phyloP scores from a whole-genome alignment of 1,140 invertebrate species.

The Thaumetopoea pityocampa region DNA sequence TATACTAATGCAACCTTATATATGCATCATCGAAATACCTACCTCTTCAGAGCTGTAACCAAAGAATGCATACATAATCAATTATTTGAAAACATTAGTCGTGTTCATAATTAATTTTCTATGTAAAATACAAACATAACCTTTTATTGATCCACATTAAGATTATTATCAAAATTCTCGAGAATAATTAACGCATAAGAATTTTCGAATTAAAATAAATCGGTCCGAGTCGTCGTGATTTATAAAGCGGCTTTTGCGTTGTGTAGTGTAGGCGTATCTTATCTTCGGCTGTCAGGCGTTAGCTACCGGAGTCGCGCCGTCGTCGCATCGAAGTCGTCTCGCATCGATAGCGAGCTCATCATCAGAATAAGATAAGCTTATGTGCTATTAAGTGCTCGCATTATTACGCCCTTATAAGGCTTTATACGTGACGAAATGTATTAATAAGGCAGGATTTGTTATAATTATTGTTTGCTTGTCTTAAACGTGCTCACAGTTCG shows the following conservation, averaged over 20 bases:
- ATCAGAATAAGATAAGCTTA: too few relatives aligned
- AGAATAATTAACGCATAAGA: not conserved
- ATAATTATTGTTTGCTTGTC: too few relatives aligned
- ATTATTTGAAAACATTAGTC: not conserved
- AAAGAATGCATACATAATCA: not conserved
- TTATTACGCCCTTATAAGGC: too few relatives aligned
- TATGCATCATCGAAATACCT: too few relatives aligned
- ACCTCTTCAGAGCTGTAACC: too few relatives aligned
- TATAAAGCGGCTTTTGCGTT: not conserved
- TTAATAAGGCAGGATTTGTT: too few relatives aligned
- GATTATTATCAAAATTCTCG: not conserved
- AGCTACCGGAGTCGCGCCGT: conserved; percentile 12
- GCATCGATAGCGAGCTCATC: conserved; percentile 23
- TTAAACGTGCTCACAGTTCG: too few relatives aligned
- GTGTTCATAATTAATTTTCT: not conserved
- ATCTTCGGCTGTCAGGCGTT: conserved; percentile 20
- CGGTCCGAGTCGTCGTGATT: not conserved
- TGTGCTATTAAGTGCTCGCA: too few relatives aligned
- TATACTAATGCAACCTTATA: too few relatives aligned
- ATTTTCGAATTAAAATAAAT: not conserved
- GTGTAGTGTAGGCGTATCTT: conserved; percentile 21
- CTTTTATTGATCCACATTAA: not conserved
- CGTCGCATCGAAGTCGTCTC: conserved; percentile 8
- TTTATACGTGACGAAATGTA: too few relatives aligned
- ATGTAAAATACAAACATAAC: not conserved